Evolutionary conservation across 2,113 vertebrate genomes (phyloP).

Genomic region (Oryctolagus cuniculus): DNA sequence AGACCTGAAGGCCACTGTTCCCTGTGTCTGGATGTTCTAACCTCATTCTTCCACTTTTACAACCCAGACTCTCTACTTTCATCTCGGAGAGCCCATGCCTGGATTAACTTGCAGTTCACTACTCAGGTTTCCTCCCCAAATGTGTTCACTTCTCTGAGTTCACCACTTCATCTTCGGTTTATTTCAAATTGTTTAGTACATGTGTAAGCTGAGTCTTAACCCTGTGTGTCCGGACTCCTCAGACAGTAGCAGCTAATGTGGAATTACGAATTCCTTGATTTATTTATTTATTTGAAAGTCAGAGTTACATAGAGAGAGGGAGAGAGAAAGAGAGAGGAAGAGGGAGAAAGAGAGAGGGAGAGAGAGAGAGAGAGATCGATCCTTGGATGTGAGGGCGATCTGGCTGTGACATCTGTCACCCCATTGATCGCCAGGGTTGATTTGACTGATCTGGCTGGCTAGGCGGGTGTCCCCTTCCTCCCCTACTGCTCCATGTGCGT

Average conservation of each 20-base stretch:
- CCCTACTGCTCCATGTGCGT: no score
- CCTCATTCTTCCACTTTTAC: not conserved
- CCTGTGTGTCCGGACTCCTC: not conserved
- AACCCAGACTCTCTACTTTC: not conserved
- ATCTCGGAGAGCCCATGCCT: not conserved
- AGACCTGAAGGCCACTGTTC: not conserved
- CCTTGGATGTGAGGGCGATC: no score
- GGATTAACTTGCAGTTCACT: not conserved
- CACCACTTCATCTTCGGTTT: not conserved
- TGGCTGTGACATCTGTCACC: no score
- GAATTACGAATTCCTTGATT: not conserved
- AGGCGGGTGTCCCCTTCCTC: no score
- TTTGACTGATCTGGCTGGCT: no score
- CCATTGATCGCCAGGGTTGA: no score
- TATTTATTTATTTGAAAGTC: no score
- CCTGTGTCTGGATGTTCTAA: not conserved
- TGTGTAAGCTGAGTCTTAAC: not conserved
- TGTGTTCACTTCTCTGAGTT: not conserved
- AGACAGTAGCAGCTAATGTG: not conserved
- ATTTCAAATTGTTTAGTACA: conserved; percentile 13
- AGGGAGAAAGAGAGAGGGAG: no score
- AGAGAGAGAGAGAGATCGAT: no score
- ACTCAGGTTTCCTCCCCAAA: not conserved
- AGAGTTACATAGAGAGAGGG: no score
- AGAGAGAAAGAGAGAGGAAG: no score